Conservation (phyloP, 2,888 invertebrate genomes). For the Venustoraphidia nigricollis region DNA sequence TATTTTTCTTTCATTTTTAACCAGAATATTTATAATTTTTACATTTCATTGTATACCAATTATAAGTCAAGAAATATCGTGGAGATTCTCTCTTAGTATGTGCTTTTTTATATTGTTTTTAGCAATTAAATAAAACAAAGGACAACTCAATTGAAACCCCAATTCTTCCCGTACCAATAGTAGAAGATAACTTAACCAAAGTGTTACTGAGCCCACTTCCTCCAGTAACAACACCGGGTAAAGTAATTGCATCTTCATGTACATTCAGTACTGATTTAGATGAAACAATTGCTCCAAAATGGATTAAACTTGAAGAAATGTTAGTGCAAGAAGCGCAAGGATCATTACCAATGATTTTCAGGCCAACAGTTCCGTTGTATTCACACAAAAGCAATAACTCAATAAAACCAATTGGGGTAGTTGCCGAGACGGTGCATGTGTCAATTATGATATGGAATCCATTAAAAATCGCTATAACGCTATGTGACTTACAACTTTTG, state of each 20-base stretch:
- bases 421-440: slow-evolving; percentile 71
- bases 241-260: slow-evolving; percentile 36
- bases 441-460: slow-evolving; percentile 63
- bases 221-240: slow-evolving; percentile 38
- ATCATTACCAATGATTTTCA: slow-evolving; percentile 56
- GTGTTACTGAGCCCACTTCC: slow-evolving; percentile 49
- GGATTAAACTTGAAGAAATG: slow-evolving; percentile 66
- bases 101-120: slow-evolving; percentile 14
- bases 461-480: slow-evolving; percentile 50
- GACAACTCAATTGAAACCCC: slow-evolving; percentile 29
- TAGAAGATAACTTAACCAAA: slow-evolving; percentile 50
- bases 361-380: slow-evolving; percentile 61
- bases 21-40: too few relatives aligned
- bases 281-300: slow-evolving; percentile 27
- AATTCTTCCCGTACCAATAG: slow-evolving; percentile 57
- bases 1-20: too few relatives aligned
- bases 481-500: slow-evolving; percentile 53
- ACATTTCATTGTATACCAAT: too few relatives aligned
- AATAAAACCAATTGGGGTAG: slow-evolving; percentile 51
- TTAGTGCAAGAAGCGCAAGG: slow-evolving; percentile 54
- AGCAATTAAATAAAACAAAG: slow-evolving; percentile 12
- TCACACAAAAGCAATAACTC: slow-evolving; percentile 47
- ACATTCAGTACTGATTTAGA: slow-evolving; percentile 21
- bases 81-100: background rate
- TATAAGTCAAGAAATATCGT: too few relatives aligned